Evolutionary conservation across 2,888 invertebrate genomes (phyloP), one percentile per base, ranked within the genome.

Genomic region (Sesia bembeciformis): DNA sequence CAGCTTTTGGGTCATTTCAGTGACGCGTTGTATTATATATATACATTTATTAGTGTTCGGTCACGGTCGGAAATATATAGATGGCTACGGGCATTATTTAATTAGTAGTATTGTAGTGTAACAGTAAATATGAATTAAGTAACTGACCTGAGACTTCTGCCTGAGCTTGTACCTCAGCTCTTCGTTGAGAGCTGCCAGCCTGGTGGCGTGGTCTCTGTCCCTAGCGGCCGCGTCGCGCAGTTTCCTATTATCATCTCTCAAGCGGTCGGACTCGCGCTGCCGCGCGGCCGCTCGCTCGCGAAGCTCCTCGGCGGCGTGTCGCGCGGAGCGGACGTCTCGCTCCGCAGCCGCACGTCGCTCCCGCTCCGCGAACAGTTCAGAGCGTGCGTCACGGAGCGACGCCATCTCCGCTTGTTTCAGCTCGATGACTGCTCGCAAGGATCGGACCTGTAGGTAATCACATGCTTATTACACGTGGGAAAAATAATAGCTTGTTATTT

Each of bases 251-350:
- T 96, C 88, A 62, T 88, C 87, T 3, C 83, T 65, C 63, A 89
- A 68, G 0, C 85, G 66, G 61, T 88, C 88, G 91, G 93, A 93
- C 82, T 98, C 97, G 60, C 92, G 91, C 61, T 94, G 92, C 85
- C 92, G 69, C 91, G 93, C 72, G 93, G 90, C 81, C 93, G 96
- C 67, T 91, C 93, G 76, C 93, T 95, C 93, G 62, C 95, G 93
- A 55, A 98, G 85, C 82, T 98, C 97, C 77, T 97, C 97, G 54
- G 96, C 94, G 57, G 95, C 93, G 58, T 97, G 95, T 53, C 95
- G 93, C 41, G 97, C 91, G 0, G 93, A 90, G 39, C 94, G 93
- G n/a, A 94, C 92, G 61, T 93, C 94, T 42, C 95, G 93, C 74
- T 94, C 91, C 0, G 94, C 91, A 0, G 91, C 90, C 38, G 93